Evolutionary conservation across 2,888 invertebrate species (phyloP).

Genomic region (Aproaerema taeniolella): DNA sequence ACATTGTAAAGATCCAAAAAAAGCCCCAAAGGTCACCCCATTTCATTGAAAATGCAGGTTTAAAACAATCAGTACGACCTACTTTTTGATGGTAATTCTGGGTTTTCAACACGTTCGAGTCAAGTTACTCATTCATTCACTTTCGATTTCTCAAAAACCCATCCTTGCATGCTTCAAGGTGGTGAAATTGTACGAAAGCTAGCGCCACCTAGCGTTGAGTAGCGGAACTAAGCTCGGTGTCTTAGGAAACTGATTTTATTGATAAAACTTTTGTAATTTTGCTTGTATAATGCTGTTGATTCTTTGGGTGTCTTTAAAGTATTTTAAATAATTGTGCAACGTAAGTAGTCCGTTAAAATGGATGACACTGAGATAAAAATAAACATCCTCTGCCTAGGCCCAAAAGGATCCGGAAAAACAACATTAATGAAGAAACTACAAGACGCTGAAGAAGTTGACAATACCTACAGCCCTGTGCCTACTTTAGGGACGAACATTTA

Average conservation of each 20-base stretch:
- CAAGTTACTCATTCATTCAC: conserved; percentile 7
- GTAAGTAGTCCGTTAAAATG: conserved; percentile 32
- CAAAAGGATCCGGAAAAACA: conserved; percentile 89
- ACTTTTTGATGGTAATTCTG: conserved; percentile 6
- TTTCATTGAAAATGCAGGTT: conserved; percentile 6
- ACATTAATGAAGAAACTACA: conserved; percentile 85
- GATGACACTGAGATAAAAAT: conserved; percentile 64
- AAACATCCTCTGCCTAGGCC: conserved; percentile 83
- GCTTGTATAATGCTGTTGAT: no score
- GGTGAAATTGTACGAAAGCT: not conserved
- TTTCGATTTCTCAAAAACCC: conserved; percentile 9
- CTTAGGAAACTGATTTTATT: conserved; percentile 25
- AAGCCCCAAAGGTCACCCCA: no score
- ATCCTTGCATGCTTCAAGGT: conserved; percentile 4
- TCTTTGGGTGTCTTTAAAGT: no score
- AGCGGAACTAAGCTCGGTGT: conserved; percentile 28
- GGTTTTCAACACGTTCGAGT: conserved; percentile 3
- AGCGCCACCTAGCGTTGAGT: conserved; percentile 47
- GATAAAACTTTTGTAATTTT: conserved; percentile 32
- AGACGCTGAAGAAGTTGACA: conserved; percentile 82
- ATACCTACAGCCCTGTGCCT: conserved; percentile 86
- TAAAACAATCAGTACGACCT: conserved; percentile 6
- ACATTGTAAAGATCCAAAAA: no score
- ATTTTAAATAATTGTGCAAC: not conserved
- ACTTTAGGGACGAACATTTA: conserved; percentile 89